Evolutionary conservation across 2,888 invertebrate species (phyloP).

Genomic region (Drosophila ustulata): DNA sequence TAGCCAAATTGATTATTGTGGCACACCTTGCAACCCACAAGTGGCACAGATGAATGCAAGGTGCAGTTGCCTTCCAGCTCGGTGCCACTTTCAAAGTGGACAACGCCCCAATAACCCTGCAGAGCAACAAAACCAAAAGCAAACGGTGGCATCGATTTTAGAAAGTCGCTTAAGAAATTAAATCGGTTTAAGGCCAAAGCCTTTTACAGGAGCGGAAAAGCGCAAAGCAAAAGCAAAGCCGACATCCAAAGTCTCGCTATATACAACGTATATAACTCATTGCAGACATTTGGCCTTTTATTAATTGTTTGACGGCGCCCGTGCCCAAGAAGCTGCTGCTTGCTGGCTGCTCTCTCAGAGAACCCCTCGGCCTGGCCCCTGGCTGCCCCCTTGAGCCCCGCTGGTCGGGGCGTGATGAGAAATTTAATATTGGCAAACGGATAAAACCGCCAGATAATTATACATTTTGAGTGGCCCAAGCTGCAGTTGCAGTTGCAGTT

Average conservation of each 20-base stretch:
- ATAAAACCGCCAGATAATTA: constrained; percentile 81
- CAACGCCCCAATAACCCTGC: constrained; percentile 69
- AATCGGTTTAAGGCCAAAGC: constrained; percentile 58
- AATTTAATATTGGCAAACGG: constrained; percentile 84
- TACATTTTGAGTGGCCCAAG: constrained; percentile 79
- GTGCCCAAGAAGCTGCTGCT: constrained; percentile 74
- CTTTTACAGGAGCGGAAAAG: constrained; percentile 64
- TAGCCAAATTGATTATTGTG: constrained; percentile 19
- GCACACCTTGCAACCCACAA: constrained; percentile 53
- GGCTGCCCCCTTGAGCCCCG: constrained; percentile 14
- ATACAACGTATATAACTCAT: constrained; percentile 72
- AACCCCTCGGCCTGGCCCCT: constrained; percentile 11
- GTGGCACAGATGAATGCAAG: constrained; percentile 45
- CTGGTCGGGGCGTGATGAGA: constrained; percentile 83
- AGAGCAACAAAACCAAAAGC: constrained; percentile 19
- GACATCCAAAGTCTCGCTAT: constrained; percentile 41
- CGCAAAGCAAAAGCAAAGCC: constrained; percentile 44
- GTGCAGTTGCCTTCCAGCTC: constrained; percentile 48
- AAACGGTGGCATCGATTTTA: constrained; percentile 74
- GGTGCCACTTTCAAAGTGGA: constrained; percentile 40
- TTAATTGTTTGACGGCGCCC: constrained; percentile 81
- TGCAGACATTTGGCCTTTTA: constrained; percentile 80
- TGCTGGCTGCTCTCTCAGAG: constrained; percentile 47
- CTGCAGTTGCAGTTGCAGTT: constrained; percentile 42
- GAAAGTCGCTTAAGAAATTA: constrained; percentile 58